These are phyloP conservation scores for Parazoanthus atlanticus DNA, from an alignment of 92 coral and sea anemone species.

Conservation along the genomic window DNA sequence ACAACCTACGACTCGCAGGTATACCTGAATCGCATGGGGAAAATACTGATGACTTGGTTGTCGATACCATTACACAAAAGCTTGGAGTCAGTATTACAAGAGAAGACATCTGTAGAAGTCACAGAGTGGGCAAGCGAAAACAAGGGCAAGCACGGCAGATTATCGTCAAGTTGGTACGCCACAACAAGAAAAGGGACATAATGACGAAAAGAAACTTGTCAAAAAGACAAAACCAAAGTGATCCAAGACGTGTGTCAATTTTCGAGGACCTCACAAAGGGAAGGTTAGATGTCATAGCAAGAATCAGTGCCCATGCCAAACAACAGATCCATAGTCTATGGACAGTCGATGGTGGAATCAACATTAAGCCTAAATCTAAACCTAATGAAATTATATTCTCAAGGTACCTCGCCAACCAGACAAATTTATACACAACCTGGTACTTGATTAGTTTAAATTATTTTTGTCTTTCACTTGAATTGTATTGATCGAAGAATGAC, in stretches of 20 bases:
- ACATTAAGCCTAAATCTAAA: not conserved
- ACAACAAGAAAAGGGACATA: conserved; percentile 8
- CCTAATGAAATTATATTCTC: not conserved
- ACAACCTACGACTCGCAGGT: not conserved
- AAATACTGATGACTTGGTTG: not conserved
- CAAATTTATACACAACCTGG: not conserved
- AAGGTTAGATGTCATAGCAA: not conserved
- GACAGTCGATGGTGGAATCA: not conserved
- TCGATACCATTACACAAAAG: not conserved
- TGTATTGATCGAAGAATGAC: not conserved
- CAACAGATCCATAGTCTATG: not conserved
- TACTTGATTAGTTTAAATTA: not conserved
- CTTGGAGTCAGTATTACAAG: not conserved
- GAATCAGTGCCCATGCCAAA: not conserved
- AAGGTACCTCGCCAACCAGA: not conserved
- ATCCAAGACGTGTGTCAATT: not conserved
- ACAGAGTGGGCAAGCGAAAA: not conserved
- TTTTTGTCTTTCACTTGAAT: not conserved
- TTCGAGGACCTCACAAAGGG: conserved; percentile 4
- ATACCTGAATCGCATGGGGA: not conserved
- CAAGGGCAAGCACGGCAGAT: not conserved
- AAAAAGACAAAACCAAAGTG: not conserved
- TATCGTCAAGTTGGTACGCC: not conserved
- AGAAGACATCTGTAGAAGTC: conserved; percentile 1
- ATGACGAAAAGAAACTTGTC: not conserved